A percentile compares a stretch with the other conserved stretches of the same genome.
Conservation (phyloP, 2,113 vertebrate genomes). For the Engystomops pustulosus region DNA sequence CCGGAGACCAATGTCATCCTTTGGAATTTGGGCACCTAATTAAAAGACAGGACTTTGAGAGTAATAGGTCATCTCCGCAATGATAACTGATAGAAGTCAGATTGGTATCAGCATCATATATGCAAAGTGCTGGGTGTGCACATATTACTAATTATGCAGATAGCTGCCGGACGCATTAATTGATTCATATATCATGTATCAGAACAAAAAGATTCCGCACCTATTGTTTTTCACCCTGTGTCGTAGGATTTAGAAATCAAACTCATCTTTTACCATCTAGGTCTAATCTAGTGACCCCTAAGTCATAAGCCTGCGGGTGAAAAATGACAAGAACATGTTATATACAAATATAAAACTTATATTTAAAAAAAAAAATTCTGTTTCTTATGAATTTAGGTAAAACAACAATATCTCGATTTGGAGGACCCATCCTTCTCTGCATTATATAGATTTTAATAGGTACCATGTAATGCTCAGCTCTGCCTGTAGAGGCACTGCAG, state of each 20-base stretch:
- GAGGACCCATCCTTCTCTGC: too few relatives aligned
- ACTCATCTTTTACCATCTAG: background rate
- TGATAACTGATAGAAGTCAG: constrained; percentile 52
- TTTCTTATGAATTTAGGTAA: too few relatives aligned
- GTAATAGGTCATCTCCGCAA: constrained; percentile 51
- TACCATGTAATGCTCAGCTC: too few relatives aligned
- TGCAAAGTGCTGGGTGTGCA: constrained; percentile 60
- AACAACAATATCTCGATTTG: too few relatives aligned
- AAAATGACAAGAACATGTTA: background rate
- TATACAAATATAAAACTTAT: background rate
- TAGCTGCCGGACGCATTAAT: constrained; percentile 51
- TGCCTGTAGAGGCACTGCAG: too few relatives aligned
- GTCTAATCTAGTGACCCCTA: constrained; percentile 28
- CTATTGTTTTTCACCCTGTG: constrained; percentile 34
- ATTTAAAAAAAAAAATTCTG: too few relatives aligned
- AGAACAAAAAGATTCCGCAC: constrained; percentile 40
- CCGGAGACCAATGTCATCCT: constrained; percentile 51
- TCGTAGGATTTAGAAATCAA: background rate
- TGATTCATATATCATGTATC: constrained; percentile 58
- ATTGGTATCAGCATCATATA: constrained; percentile 52
- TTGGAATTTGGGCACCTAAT: constrained; percentile 53
- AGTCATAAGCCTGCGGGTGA: background rate
- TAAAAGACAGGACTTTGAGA: constrained; percentile 44
- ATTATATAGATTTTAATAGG: too few relatives aligned
- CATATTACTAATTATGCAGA: constrained; percentile 58